These are phyloP conservation scores for Drepana arcuata DNA, from an alignment of 1,140 invertebrate species.

Conservation along the genomic window DNA sequence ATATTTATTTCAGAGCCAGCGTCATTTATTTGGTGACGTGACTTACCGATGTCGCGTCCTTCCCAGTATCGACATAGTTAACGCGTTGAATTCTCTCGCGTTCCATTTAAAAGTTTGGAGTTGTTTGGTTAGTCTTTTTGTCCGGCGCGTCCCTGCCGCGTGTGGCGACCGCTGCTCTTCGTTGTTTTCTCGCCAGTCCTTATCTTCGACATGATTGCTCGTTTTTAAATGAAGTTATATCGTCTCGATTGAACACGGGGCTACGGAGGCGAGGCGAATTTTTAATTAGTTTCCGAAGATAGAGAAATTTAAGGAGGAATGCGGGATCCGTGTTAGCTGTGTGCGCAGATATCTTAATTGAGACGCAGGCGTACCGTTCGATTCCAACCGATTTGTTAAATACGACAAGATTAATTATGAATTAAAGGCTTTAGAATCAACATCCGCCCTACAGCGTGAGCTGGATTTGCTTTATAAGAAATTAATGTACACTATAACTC, in stretches of 20 bases:
- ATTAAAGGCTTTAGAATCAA: slow-evolving; percentile 33
- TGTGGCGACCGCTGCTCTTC: slow-evolving; percentile 59
- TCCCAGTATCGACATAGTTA: slow-evolving; percentile 69
- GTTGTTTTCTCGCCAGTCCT: slow-evolving; percentile 67
- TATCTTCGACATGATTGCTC: slow-evolving; percentile 68
- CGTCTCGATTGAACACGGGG: slow-evolving; percentile 60
- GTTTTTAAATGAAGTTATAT: slow-evolving; percentile 72
- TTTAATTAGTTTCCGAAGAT: slow-evolving; percentile 72
- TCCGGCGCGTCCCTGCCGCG: slow-evolving; percentile 41
- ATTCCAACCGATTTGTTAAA: slow-evolving; percentile 39
- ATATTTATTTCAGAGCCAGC: slow-evolving; percentile 57
- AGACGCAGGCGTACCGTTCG: slow-evolving; percentile 37
- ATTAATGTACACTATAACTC: slow-evolving; percentile 35
- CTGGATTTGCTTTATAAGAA: slow-evolving; percentile 29
- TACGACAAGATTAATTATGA: slow-evolving; percentile 43
- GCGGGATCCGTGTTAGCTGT: slow-evolving; percentile 47
- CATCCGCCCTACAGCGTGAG: slow-evolving; percentile 15
- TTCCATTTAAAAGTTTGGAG: slow-evolving; percentile 65
- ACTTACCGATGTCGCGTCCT: slow-evolving; percentile 68
- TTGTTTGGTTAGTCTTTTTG: slow-evolving; percentile 53
- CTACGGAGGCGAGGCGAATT: slow-evolving; percentile 64
- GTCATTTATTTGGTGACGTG: slow-evolving; percentile 68
- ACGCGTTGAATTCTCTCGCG: slow-evolving; percentile 60
- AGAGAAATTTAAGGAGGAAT: slow-evolving; percentile 64
- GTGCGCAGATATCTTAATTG: slow-evolving; percentile 61